phyloP scores from a whole-genome alignment of 2,113 vertebrate genomes.

The Protomyctophum bolini region DNA sequence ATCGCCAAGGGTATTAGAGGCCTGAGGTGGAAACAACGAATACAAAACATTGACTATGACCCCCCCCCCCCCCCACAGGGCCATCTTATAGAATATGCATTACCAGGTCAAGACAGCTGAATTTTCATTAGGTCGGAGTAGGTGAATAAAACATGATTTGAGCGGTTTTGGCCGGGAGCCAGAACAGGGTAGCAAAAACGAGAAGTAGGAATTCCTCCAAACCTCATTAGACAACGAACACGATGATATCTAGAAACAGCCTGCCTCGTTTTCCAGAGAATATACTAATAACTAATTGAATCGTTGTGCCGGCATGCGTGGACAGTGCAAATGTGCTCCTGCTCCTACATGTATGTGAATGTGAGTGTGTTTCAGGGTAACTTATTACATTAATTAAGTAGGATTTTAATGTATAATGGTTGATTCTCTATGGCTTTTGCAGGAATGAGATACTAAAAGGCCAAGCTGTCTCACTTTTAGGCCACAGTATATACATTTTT shows the following conservation, averaged over 20 bases:
- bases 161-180: constrained; percentile 14
- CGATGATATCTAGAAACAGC: no score
- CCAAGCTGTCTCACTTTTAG: no score
- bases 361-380: no score
- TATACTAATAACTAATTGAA: constrained; percentile 57
- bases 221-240: constrained; percentile 44
- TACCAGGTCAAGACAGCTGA: constrained; percentile 12
- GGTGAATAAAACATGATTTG: constrained; percentile 37
- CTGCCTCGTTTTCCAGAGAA: constrained; percentile 23
- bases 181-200: constrained; percentile 24
- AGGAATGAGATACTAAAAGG: no score
- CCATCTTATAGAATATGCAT: constrained; percentile 46
- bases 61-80: not conserved
- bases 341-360: no score
- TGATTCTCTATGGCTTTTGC: no score
- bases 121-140: constrained; percentile 34
- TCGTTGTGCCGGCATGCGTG: no score
- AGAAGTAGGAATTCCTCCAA: constrained; percentile 12
- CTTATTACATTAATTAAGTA: no score
- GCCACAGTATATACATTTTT: no score
- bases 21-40: constrained; percentile 21
- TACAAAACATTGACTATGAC: constrained; percentile 19
- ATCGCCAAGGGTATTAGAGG: not conserved
- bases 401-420: no score
- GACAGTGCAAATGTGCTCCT: no score